These are phyloP conservation scores for Oreochromis grahami DNA, from an alignment of 2,797 vertebrate genomes.

Conservation along the genomic window DNA sequence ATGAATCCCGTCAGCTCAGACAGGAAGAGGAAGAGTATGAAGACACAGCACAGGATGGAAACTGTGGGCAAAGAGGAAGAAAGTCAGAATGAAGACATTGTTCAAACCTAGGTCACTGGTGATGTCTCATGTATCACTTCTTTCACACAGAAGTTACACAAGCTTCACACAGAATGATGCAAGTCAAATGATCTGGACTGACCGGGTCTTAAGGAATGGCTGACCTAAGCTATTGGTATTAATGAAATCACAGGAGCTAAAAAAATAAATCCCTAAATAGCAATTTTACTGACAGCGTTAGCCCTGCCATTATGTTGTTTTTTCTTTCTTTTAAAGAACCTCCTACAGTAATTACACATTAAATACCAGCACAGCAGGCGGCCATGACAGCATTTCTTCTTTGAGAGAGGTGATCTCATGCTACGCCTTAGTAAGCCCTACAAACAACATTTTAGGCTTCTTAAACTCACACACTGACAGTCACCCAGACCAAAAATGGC, in stretches of 20 bases:
- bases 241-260: slow-evolving; percentile 45
- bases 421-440: neutral
- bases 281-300: slow-evolving; percentile 40
- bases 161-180: slow-evolving; percentile 11
- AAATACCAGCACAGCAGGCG: slow-evolving; percentile 45
- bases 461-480: neutral
- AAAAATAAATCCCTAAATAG: slow-evolving; percentile 41
- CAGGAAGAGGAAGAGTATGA: slow-evolving; percentile 98
- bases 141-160: neutral
- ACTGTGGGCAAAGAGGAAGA: slow-evolving; percentile 81
- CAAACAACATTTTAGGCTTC: slow-evolving; percentile 23
- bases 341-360: slow-evolving; percentile 53
- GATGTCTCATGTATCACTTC: neutral
- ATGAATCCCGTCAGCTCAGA: slow-evolving; percentile 98
- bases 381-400: slow-evolving; percentile 54
- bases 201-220: neutral
- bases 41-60: slow-evolving; percentile 97
- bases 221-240: slow-evolving; percentile 49
- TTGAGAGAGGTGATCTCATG: slow-evolving; percentile 56
- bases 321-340: slow-evolving; percentile 33
- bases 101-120: neutral
- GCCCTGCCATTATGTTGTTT: slow-evolving; percentile 36
- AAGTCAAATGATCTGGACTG: slow-evolving; percentile 19
- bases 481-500: neutral
- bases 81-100: neutral